phyloP scores from a whole-genome alignment of 2,113 vertebrate genomes.

The Himantopus leucocephalus region DNA sequence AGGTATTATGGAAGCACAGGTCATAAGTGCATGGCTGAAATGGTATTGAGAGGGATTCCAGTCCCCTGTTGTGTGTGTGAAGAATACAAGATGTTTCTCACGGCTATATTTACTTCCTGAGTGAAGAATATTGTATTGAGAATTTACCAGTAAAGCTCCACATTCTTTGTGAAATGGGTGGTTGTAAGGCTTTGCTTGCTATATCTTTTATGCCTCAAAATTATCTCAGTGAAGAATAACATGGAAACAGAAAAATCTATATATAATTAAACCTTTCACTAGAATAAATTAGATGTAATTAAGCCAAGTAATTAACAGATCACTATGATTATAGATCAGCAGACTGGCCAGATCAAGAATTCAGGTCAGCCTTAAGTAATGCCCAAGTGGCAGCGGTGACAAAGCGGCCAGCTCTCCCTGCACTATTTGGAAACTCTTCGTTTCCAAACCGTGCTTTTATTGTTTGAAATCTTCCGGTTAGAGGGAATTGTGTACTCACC shows the following conservation, averaged over 20 bases:
- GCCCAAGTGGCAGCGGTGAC: neutral
- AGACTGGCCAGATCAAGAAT: conserved; percentile 8
- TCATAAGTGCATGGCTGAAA: neutral
- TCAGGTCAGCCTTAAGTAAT: conserved; percentile 5
- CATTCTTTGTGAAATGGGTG: neutral
- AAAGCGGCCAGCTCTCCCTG: neutral
- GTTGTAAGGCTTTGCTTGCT: neutral
- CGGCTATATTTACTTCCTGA: neutral
- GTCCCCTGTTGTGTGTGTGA: neutral
- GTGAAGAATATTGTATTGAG: neutral
- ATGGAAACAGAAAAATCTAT: neutral
- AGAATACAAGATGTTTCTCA: neutral
- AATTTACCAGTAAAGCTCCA: neutral
- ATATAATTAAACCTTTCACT: neutral
- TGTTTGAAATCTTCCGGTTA: neutral
- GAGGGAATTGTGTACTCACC: neutral
- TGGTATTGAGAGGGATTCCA: neutral
- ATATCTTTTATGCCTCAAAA: neutral
- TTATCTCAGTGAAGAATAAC: neutral
- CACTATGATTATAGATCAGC: neutral
- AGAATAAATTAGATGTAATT: conserved; percentile 5
- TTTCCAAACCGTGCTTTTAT: neutral
- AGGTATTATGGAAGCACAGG: neutral
- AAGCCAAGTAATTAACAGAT: conserved; percentile 1
- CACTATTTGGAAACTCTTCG: neutral